phyloP scores from a whole-genome alignment of 2,888 invertebrate genomes.

The Brassicogethes aeneus region DNA sequence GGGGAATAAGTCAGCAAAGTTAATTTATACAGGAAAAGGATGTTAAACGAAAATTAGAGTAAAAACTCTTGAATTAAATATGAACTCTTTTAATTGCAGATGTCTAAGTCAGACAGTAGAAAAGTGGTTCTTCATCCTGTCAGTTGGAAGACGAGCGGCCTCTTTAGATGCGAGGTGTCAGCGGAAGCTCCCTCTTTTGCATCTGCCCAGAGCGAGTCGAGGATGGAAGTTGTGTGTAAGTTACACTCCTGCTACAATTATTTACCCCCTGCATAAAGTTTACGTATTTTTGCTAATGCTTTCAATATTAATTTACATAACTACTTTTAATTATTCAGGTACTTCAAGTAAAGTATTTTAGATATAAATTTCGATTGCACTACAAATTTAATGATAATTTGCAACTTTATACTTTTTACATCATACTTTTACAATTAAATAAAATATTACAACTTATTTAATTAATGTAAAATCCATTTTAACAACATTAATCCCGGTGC shows the following conservation, averaged over 20 bases:
- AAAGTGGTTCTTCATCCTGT: constrained; percentile 57
- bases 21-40: not conserved
- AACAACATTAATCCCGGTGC: no score
- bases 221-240: constrained; percentile 77
- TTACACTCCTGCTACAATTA: constrained; percentile 25
- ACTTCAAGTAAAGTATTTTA: no score
- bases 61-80: constrained; percentile 3
- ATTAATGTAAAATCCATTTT: no score
- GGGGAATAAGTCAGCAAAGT: not conserved
- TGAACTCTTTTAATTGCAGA: constrained; percentile 40
- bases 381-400: no score
- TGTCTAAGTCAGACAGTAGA: constrained; percentile 59
- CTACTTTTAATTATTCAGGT: no score
- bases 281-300: no score
- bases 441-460: no score
- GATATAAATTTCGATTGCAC: no score
- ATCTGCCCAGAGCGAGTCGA: constrained; percentile 64
- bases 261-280: no score
- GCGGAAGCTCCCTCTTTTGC: constrained; percentile 72
- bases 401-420: no score
- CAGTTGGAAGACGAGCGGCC: constrained; percentile 60
- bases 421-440: no score
- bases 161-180: constrained; percentile 69
- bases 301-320: no score
- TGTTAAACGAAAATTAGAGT: constrained; percentile 2